Percentiles rank a stretch among this genome's conserved stretches.
phyloP scores from a whole-genome alignment of 2,113 vertebrate genomes.

The Scartelaos histophorus region DNA sequence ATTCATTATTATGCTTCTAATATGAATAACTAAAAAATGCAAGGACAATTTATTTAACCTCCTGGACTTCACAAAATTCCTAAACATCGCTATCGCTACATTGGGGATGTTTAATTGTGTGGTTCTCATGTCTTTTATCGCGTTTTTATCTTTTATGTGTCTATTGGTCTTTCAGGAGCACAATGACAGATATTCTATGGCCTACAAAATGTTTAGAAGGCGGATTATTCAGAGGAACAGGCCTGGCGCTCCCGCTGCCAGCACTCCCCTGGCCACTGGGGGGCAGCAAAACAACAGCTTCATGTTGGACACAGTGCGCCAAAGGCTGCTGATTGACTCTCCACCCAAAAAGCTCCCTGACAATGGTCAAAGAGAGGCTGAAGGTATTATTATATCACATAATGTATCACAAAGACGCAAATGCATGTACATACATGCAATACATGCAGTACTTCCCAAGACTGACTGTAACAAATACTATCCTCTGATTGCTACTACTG shows the following conservation, averaged over 20 bases:
- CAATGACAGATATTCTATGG: neutral
- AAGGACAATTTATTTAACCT: no score
- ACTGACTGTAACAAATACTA: no score
- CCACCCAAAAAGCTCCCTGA: slow-evolving; percentile 27
- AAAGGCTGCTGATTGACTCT: slow-evolving; percentile 63
- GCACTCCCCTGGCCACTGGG: slow-evolving; percentile 75
- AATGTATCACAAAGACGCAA: neutral
- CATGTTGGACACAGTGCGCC: slow-evolving; percentile 59
- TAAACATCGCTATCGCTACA: no score
- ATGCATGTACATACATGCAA: neutral
- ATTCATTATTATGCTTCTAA: no score
- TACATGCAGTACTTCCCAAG: no score
- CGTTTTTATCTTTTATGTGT: neutral
- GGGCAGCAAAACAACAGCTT: slow-evolving; percentile 56
- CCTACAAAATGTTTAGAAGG: slow-evolving; percentile 65
- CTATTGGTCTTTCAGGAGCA: slow-evolving; percentile 13
- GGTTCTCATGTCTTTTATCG: neutral
- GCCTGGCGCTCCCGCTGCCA: slow-evolving; percentile 38
- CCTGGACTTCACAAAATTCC: no score
- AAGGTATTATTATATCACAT: slow-evolving; percentile 27
- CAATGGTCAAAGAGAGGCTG: neutral
- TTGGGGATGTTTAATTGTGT: no score
- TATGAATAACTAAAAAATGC: no score
- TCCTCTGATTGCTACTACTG: no score
- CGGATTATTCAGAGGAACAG: slow-evolving; percentile 27